Percentiles rank a stretch among this genome's conserved stretches.
phyloP scores from a whole-genome alignment of 92 coral and sea anemone species.

The Isaurus tuberculatus region DNA sequence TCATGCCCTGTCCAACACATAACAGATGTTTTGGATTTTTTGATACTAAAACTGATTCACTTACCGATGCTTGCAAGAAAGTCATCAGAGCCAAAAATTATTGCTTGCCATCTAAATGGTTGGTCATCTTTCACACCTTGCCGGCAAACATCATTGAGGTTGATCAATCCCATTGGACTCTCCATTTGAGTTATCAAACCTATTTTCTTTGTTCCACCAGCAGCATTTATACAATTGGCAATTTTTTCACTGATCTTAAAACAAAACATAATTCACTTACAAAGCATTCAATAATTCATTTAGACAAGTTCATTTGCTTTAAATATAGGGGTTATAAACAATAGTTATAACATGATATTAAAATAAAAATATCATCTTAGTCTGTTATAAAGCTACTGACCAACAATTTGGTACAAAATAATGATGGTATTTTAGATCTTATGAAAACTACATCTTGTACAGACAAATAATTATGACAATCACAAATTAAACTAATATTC shows the following conservation, averaged over 20 bases:
- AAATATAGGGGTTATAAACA: no score
- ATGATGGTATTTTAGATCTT: no score
- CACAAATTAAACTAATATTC: no score
- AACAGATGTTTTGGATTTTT: background rate
- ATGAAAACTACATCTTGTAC: no score
- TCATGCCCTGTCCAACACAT: background rate
- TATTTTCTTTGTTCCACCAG: constrained; percentile 57
- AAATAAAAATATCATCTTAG: no score
- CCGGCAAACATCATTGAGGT: constrained; percentile 82
- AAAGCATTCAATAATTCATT: no score
- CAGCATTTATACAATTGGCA: constrained; percentile 53
- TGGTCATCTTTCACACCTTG: constrained; percentile 63
- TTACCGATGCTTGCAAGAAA: constrained; percentile 92
- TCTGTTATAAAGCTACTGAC: no score
- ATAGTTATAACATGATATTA: no score
- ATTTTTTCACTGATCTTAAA: constrained; percentile 78
- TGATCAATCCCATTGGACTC: constrained; percentile 87
- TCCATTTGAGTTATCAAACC: constrained; percentile 92
- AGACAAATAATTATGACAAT: no score
- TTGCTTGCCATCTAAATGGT: constrained; percentile 85
- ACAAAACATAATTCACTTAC: background rate
- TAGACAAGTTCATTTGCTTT: no score
- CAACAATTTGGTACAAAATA: no score
- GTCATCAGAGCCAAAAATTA: constrained; percentile 98
- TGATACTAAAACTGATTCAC: background rate